Conservation (phyloP, 2,888 invertebrate species). For the Glaucopsyche alexis region DNA sequence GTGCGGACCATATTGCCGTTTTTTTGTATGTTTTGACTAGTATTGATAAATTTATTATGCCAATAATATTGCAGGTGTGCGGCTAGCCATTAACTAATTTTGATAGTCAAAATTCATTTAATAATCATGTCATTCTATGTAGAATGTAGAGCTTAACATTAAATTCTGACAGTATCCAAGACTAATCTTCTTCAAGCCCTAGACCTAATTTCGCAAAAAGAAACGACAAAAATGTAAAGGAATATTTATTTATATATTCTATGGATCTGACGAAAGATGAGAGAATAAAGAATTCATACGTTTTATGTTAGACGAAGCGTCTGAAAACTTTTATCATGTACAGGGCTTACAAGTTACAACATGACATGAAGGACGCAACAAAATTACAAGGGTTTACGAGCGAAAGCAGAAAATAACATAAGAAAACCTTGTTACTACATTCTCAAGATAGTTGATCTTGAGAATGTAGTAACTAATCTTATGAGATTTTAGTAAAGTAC, state of each 20-base stretch:
- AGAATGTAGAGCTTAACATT: too few species aligned
- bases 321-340: not conserved
- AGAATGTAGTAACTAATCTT: not conserved
- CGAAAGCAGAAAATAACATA: not conserved
- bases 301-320: not conserved
- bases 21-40: too few species aligned
- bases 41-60: too few species aligned
- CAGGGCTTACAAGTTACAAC: not conserved
- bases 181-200: not conserved
- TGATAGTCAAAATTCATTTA: too few species aligned
- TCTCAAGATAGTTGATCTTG: not conserved
- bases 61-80: too few species aligned
- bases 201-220: not conserved
- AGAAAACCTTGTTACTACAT: not conserved
- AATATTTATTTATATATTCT: not conserved
- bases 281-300: slow-evolving; percentile 10
- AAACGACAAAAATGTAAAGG: not conserved
- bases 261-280: slow-evolving; percentile 2
- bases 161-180: not conserved
- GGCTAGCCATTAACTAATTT: too few species aligned
- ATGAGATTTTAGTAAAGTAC: not conserved
- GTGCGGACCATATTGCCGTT: too few species aligned
- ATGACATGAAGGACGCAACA: not conserved
- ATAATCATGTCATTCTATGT: too few species aligned
- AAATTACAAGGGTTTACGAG: slow-evolving; percentile 22